phyloP scores from a whole-genome alignment of 2,797 vertebrate genomes.

The Takifugu rubripes region DNA sequence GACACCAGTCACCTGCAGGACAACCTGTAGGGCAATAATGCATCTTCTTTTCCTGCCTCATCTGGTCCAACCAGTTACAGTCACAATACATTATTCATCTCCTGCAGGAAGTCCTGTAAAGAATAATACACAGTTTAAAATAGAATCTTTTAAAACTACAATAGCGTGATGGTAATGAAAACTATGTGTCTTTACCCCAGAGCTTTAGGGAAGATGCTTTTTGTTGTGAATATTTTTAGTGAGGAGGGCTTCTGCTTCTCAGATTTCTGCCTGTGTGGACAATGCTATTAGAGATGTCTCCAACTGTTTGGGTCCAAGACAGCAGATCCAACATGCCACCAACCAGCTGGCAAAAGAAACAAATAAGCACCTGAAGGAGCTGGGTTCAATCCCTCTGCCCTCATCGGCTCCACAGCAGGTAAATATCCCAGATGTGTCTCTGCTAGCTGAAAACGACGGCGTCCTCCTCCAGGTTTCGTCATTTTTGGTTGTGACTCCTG shows the following conservation, averaged over 20 bases:
- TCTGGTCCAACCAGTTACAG: no score
- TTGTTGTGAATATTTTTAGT: no score
- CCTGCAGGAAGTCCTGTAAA: no score
- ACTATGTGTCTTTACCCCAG: no score
- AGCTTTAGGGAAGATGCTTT: no score
- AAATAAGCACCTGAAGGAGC: constrained; percentile 90
- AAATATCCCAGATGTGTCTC: constrained; percentile 14
- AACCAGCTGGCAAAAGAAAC: constrained; percentile 94
- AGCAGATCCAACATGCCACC: constrained; percentile 91
- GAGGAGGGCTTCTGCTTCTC: no score
- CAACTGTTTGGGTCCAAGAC: constrained; percentile 68
- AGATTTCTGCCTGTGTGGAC: not conserved
- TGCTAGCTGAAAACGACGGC: no score
- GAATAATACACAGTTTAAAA: no score
- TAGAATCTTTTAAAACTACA: no score
- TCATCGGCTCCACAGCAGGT: constrained; percentile 88
- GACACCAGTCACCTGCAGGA: constrained; percentile 91
- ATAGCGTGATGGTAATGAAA: no score
- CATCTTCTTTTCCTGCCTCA: no score
- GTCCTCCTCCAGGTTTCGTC: not conserved
- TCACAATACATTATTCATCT: no score
- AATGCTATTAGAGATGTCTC: not conserved
- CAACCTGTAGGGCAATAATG: constrained; percentile 81
- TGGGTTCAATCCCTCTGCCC: constrained; percentile 83
- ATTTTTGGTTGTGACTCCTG: not conserved